These are phyloP conservation scores for Callocephalon fimbriatum DNA, from an alignment of 2,113 vertebrate species.

Conservation along the genomic window DNA sequence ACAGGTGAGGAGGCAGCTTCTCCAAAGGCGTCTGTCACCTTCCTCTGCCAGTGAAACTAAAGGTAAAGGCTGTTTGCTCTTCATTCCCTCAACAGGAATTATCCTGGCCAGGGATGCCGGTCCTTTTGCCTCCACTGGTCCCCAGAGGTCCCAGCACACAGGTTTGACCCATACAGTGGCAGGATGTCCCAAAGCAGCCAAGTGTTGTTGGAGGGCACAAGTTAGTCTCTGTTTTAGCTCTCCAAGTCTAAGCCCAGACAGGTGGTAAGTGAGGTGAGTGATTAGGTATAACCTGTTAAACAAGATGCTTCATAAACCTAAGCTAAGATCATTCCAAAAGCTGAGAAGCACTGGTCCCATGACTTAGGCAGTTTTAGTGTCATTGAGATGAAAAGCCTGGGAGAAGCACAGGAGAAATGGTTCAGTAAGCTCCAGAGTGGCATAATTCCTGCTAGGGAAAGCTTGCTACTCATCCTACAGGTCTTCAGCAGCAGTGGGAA, in stretches of 20 bases:
- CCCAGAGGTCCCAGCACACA: fast-evolving
- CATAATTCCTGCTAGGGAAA: background rate
- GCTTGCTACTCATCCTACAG: background rate
- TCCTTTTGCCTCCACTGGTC: background rate
- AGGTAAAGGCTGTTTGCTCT: background rate
- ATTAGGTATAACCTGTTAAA: background rate
- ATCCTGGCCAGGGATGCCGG: background rate
- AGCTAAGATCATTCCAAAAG: background rate
- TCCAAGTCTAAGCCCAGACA: background rate
- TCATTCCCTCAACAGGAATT: background rate
- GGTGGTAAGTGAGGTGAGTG: background rate
- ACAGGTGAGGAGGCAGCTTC: background rate
- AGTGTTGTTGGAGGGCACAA: background rate
- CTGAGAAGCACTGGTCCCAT: background rate
- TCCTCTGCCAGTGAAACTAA: background rate
- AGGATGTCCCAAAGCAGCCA: background rate
- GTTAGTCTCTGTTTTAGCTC: background rate
- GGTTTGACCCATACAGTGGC: background rate
- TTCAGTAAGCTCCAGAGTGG: background rate
- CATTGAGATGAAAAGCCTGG: background rate
- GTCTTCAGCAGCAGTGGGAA: background rate
- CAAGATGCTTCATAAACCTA: background rate
- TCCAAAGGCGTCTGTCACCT: background rate
- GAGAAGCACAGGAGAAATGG: fast-evolving
- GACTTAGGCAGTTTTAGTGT: background rate